A percentile compares a stretch with the other conserved stretches of the same genome.
Conservation (phyloP, 2,888 invertebrate species). For the Lithophane ornitopus region DNA sequence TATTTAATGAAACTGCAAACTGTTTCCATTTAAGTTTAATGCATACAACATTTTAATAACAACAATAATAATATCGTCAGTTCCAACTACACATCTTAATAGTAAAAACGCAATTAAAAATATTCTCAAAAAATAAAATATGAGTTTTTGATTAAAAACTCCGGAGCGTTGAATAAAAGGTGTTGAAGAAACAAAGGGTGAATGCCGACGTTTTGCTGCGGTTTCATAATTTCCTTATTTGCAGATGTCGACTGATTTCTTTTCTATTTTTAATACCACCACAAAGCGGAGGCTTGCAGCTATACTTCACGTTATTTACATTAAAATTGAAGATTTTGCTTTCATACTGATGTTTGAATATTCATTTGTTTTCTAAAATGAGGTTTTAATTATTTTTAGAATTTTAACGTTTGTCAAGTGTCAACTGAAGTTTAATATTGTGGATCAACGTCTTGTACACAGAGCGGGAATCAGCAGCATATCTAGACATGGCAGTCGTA, state of each 20-base stretch:
- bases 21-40: background rate
- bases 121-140: constrained; percentile 67
- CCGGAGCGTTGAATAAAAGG: constrained; percentile 83
- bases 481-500: background rate
- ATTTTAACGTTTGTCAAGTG: background rate
- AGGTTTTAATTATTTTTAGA: constrained; percentile 12
- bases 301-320: constrained; percentile 75
- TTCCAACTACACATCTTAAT: constrained; percentile 19
- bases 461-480: background rate
- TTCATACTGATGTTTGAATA: constrained; percentile 23
- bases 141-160: constrained; percentile 83
- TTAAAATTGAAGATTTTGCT: constrained; percentile 72
- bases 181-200: constrained; percentile 82
- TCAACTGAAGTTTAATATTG: background rate
- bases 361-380: constrained; percentile 16
- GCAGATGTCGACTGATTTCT: constrained; percentile 82
- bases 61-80: background rate
- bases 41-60: background rate
- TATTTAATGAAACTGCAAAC: background rate
- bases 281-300: constrained; percentile 71
- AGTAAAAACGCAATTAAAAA: constrained; percentile 63
- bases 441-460: background rate
- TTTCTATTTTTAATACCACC: constrained; percentile 74
- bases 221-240: constrained; percentile 87
- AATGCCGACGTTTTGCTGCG: constrained; percentile 80